Base-by-base conservation (phyloP, 2,113 vertebrate genomes). In the Rutilus rutilus region DNA sequence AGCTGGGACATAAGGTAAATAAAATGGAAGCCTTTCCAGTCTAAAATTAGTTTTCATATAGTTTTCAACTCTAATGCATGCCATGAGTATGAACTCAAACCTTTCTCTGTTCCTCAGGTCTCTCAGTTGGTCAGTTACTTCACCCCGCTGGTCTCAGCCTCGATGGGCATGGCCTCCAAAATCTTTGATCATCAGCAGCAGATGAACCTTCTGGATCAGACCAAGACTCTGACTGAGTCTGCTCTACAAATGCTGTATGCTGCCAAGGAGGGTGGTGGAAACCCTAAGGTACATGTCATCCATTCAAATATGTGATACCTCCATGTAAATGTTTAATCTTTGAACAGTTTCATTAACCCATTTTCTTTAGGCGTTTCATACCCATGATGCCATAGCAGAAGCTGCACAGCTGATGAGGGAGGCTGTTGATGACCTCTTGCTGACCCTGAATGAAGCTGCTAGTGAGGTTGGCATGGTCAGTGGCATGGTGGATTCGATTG, bases 351-450 rank as follows among this genome's bases (percentile, higher is more conserved):
- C 11, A 59, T 39, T 23, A 42, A 45, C 27, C 11, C 6, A 0
- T 78, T 33, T 27, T 62, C 10, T 57, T 9, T 12, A 98, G 98
- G 97, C 97, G 0, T 96, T 94, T 21, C 98, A 98, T 87, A 99
- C 98, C 11, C 98, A 99, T 0, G 97, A 98, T 47, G 98, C 98
- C 64, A 99, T 99, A 86, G 95, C 96, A 0, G 98, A 99, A 89
- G 98, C 98, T 0, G 93, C 97, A 4, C 98, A 97, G 87, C 93
- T 99, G 86, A 99, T 99, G 98, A 98, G 97, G 88, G 98, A 99
- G 90, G 98, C 98, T 0, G 98, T 99, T 67, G 98, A 99, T 3
- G 98, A 99, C 91, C 96, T 99, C 86, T 97, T 99, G 97, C 96
- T 98, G 90, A 98, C 98, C 0, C 88, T 99, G 90, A 99, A 99